These are phyloP conservation scores for Sabellastarte sp. DNA, from an alignment of 2,888 invertebrate species.

Conservation along the genomic window DNA sequence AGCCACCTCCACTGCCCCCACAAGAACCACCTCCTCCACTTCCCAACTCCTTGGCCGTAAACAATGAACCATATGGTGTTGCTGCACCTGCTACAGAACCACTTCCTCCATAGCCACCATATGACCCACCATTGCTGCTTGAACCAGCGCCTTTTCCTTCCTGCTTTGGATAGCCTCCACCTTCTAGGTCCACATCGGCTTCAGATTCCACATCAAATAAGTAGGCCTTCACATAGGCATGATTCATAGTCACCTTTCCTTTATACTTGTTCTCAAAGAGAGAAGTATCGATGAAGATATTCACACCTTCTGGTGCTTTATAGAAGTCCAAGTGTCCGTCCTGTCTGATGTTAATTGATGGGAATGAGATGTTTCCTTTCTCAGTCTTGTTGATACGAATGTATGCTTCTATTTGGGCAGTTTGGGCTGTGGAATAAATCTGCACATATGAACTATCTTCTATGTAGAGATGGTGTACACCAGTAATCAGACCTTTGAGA, in stretches of 20 bases:
- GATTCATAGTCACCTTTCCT: constrained; percentile 37
- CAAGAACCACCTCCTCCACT: constrained; percentile 40
- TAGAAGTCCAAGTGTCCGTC: constrained; percentile 34
- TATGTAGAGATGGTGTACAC: constrained; percentile 42
- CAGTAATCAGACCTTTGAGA: constrained; percentile 35
- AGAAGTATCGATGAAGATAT: constrained; percentile 35
- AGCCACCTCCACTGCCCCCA: constrained; percentile 40
- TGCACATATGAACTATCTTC: constrained; percentile 33
- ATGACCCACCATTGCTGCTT: not conserved
- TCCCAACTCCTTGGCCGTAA: constrained; percentile 35
- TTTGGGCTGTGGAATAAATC: constrained; percentile 37
- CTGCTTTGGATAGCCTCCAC: constrained; percentile 28
- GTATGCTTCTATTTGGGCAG: constrained; percentile 36
- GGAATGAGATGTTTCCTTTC: constrained; percentile 39
- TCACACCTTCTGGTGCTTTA: constrained; percentile 25
- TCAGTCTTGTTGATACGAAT: constrained; percentile 27
- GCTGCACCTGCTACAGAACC: constrained; percentile 22
- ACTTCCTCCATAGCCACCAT: constrained; percentile 39
- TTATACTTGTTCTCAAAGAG: constrained; percentile 39
- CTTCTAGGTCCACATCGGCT: constrained; percentile 32
- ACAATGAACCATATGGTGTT: constrained; percentile 38
- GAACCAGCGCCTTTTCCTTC: constrained; percentile 21
- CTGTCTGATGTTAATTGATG: constrained; percentile 36
- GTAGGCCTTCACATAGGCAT: constrained; percentile 36
- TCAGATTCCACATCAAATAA: constrained; percentile 38